A percentile compares a stretch with the other conserved stretches of the same genome.
Evolutionary conservation across 2,888 invertebrate species (phyloP).

Genomic region (Lamellibrachia satsuma): DNA sequence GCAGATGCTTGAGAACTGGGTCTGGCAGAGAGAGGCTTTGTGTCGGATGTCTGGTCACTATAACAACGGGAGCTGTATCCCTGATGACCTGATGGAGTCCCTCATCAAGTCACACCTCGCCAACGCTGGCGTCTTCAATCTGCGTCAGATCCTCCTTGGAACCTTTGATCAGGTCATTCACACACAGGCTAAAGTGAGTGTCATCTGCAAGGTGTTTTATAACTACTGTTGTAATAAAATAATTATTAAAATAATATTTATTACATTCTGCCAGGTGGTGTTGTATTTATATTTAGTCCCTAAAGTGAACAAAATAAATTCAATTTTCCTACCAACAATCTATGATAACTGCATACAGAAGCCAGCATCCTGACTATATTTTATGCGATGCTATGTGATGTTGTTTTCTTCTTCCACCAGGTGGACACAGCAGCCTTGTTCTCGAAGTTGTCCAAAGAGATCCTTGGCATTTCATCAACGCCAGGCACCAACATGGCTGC

Average conservation of each 20-base stretch:
- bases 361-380: too few relatives aligned
- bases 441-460: constrained; percentile 58
- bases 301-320: background rate
- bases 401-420: constrained; percentile 44
- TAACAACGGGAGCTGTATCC: constrained; percentile 59
- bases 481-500: constrained; percentile 68
- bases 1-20: constrained; percentile 71
- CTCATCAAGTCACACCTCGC: constrained; percentile 66
- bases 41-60: constrained; percentile 67
- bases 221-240: background rate
- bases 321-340: background rate
- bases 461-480: constrained; percentile 65
- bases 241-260: background rate
- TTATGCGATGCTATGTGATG: background rate
- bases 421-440: constrained; percentile 64
- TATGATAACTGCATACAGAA: background rate
- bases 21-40: constrained; percentile 68
- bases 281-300: too few relatives aligned
- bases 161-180: constrained; percentile 69
- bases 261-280: background rate
- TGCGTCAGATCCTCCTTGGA: constrained; percentile 67
- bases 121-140: constrained; percentile 67
- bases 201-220: background rate
- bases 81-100: constrained; percentile 65
- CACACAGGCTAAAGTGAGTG: constrained; percentile 43